A percentile compares a stretch with the other conserved stretches of the same genome.
phyloP scores from a whole-genome alignment of 2,113 vertebrate genomes.

The Beaufortia kweichowensis region DNA sequence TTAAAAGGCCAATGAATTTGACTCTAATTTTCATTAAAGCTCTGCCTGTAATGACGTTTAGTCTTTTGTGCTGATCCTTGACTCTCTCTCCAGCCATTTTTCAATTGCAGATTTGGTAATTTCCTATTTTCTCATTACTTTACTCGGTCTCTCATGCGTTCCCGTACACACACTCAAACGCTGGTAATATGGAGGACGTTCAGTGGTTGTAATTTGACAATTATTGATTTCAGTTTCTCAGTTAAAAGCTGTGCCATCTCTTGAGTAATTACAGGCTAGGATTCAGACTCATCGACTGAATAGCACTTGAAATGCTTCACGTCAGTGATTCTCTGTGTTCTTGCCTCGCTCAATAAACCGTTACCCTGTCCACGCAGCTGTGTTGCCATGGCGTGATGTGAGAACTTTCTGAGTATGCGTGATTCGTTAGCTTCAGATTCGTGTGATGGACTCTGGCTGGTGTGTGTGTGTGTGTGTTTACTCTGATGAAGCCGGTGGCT shows the following conservation, averaged over 20 bases:
- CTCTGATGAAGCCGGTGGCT: background rate
- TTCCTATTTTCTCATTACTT: slow-evolving; percentile 56
- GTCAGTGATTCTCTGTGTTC: slow-evolving; percentile 48
- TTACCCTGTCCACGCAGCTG: slow-evolving; percentile 53
- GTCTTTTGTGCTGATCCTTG: background rate
- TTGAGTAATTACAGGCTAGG: slow-evolving; percentile 71
- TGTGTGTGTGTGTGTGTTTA: background rate
- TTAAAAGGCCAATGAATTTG: background rate
- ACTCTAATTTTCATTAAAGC: slow-evolving; percentile 5
- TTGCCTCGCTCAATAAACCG: slow-evolving; percentile 63
- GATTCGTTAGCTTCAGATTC: slow-evolving; percentile 51
- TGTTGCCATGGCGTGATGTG: slow-evolving; percentile 30
- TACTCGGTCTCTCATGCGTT: background rate
- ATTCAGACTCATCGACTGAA: slow-evolving; percentile 65
- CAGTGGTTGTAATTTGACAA: slow-evolving; percentile 68
- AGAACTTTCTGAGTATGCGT: slow-evolving; percentile 48
- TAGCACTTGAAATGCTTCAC: slow-evolving; percentile 53
- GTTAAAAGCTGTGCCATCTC: slow-evolving; percentile 66
- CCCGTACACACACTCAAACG: slow-evolving; percentile 26
- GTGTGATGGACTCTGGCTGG: background rate
- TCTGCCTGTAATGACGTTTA: background rate
- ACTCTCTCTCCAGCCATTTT: background rate
- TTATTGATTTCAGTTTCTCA: slow-evolving; percentile 67
- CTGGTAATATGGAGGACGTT: slow-evolving; percentile 68
- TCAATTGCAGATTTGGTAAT: slow-evolving; percentile 58